Percentiles rank a stretch among this genome's conserved stretches.
Conservation (phyloP, 1,140 invertebrate species). For the Nymphalis io region DNA sequence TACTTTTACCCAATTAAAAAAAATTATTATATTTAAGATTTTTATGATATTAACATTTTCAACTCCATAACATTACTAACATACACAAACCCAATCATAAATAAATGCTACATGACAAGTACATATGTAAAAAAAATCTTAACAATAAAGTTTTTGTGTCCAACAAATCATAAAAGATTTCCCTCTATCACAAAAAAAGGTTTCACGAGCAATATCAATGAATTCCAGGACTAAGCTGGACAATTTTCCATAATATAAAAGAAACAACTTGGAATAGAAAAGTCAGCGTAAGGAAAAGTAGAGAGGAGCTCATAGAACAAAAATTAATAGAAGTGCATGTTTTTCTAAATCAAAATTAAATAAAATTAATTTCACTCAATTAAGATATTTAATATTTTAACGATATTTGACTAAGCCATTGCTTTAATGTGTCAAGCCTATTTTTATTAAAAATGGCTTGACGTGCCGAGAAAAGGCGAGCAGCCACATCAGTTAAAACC, state of each 20-base stretch:
- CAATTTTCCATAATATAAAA: neutral
- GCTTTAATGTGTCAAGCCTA: too few species aligned
- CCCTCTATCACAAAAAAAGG: neutral
- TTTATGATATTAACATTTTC: neutral
- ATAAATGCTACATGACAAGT: neutral
- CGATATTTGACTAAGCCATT: too few species aligned
- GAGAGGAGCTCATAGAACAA: neutral
- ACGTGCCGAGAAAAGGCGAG: too few species aligned
- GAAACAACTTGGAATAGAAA: conserved; percentile 6
- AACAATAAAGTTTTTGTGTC: neutral
- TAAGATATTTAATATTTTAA: too few species aligned
- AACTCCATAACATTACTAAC: neutral
- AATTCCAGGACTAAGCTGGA: conserved; percentile 7
- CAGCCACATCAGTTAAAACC: too few species aligned
- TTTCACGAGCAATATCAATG: conserved; percentile 2
- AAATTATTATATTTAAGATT: too few species aligned
- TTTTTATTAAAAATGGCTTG: too few species aligned
- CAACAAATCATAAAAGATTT: neutral
- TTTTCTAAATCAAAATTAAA: neutral
- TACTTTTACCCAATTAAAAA: too few species aligned
- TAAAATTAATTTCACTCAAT: too few species aligned
- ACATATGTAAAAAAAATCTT: neutral
- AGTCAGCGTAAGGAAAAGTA: neutral
- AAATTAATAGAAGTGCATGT: neutral
- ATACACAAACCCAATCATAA: neutral